Base-by-base conservation (phyloP, 2,797 vertebrate species). In the Silurus aristotelis region DNA sequence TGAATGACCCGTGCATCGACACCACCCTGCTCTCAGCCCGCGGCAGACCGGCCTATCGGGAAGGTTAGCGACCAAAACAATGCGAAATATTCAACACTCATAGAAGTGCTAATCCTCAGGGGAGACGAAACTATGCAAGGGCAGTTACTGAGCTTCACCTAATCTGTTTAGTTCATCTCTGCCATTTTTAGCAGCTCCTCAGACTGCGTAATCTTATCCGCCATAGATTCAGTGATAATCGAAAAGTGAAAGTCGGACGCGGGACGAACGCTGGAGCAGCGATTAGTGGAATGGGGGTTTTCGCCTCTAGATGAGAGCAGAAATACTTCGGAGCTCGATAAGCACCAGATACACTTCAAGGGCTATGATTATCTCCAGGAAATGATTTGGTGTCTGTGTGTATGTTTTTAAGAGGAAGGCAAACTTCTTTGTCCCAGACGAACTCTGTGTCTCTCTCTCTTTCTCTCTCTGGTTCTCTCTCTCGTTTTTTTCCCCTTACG, bases 271-370 rank as follows among this genome's bases (percentile, higher is more conserved):
- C 80, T 43, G 3, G 52, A 22, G 14, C 27, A 5, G 25, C 10
- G 48, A 17, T 48, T 60, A 5, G 25, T 15, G 64, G 66, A 82
- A 43, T 58, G 52, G 22, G 52, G 14, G 80, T 82, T 76, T 73
- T 25, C 56, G 48, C 72, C 31, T 68, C 19, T 52, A 58, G 63
- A 80, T 80, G 20, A 48, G 52, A 19, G n/a, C 60, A 67, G n/a
- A 31, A 67, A 66, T 27, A 22, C 38, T 84, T 60, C 7, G 27
- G 20, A 58, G 52, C 73, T 68, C 77, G 83, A 84, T 68, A 43
- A 84, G 63, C 72, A 66, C 46, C 63, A 84, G 83, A 80, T 72
- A 80, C 77, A 64, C 77, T 72, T 80, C 58, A 80, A 70, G 55
- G 76, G 12, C 66, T 48, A 63, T 46, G 66, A 85, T 80, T 80